Base-by-base conservation (phyloP, 2,888 invertebrate species). In the Seladonia tumulorum region DNA sequence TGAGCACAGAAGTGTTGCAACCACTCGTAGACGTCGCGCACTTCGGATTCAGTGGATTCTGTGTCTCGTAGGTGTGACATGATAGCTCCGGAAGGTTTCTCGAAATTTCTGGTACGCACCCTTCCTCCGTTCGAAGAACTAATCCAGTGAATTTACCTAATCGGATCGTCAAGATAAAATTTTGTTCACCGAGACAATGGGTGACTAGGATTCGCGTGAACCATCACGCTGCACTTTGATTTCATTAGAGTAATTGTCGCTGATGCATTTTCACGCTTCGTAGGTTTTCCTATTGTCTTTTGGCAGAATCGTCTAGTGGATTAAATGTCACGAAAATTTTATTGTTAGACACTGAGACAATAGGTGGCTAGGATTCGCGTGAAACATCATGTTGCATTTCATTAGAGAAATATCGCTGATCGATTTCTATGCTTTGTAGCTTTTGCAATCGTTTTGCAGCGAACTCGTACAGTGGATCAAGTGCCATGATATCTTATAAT, bases 1-100 rank as follows among this genome's bases (percentile, higher is more conserved):
- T 80, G 42, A 70, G 72, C 35, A 18, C 75, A 57, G 63, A 78
- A 12, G 16, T 76, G 39, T 85, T 78, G 18, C 77, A 57, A 81
- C 83, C 66, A 74, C 47, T 70, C 35, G 35, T 42, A 10, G 29
- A 74, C 77, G 25, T 18, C n/a, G 75, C 35, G 53, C 18, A 8
- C 57, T 75, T 66, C 16, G 2, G 5, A 29, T 14, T n/a, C 25
- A 53, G 42, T 39, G 39, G 72, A 75, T 22, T 63, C 29, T 35
- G 7, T 16, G 22, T 35, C 7, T 4, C 76, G 76, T 66, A 57
- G 70, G 45, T 29, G 47, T 25, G 16, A 57, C 3, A 29, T 8
- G 39, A 29, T 35, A n/a, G 25, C n/a, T 18, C 35, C n/a, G 47
- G 35, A 47, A 53, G 39, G 16, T 79, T 49, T n/a, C 29, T 22